phyloP scores from a whole-genome alignment of 2,797 vertebrate species.

The Emydoidea blandingii region DNA sequence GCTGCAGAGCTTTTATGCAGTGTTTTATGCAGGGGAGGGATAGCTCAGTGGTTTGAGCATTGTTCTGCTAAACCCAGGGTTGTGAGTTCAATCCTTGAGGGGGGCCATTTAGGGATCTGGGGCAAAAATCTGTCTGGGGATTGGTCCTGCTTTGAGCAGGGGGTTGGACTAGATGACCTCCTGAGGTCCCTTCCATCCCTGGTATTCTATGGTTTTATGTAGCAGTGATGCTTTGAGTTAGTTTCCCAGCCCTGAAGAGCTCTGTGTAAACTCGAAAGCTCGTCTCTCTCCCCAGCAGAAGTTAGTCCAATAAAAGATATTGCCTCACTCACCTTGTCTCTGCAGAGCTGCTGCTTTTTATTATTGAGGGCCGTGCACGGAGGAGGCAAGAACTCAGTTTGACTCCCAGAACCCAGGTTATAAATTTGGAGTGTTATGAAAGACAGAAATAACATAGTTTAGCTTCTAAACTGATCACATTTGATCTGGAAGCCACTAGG shows the following conservation, averaged over 20 bases:
- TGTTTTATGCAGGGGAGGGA: too few relatives aligned
- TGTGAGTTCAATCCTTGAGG: too few relatives aligned
- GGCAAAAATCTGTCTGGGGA: too few relatives aligned
- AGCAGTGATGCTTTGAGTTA: neutral
- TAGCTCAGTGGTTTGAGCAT: too few relatives aligned
- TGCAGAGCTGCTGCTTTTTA: neutral
- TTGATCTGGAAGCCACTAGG: neutral
- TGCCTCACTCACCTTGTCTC: neutral
- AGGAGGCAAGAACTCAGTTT: neutral
- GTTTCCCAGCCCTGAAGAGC: neutral
- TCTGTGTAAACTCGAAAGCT: neutral
- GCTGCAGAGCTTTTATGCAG: neutral
- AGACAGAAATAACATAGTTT: neutral
- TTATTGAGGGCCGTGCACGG: neutral
- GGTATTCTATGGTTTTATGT: neutral
- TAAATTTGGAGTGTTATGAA: neutral
- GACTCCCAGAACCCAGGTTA: neutral
- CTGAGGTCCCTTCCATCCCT: too few relatives aligned
- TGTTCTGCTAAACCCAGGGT: too few relatives aligned
- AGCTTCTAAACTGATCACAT: neutral
- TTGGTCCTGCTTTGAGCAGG: too few relatives aligned
- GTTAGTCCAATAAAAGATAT: neutral
- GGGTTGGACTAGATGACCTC: too few relatives aligned
- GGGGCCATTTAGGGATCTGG: too few relatives aligned
- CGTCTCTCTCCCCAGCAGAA: neutral